Percentiles rank a stretch among this genome's conserved stretches.
These are phyloP conservation scores for Helostoma temminkii DNA, from an alignment of 2,797 vertebrate genomes.

Conservation along the genomic window DNA sequence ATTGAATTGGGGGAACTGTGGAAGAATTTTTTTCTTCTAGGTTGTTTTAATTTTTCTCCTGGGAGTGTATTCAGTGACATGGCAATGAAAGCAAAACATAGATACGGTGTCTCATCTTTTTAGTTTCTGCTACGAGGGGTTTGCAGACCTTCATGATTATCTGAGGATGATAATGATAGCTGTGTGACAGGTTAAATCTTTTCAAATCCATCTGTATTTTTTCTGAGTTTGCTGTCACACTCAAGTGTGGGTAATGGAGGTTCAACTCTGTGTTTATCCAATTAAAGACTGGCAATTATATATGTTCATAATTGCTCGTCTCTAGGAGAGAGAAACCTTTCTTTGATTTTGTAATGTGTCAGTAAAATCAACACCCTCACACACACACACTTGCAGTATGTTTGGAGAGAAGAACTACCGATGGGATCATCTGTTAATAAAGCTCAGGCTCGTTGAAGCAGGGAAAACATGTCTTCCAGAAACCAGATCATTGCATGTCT, in stretches of 20 bases:
- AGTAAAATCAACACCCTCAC: constrained; percentile 31
- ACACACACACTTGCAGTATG: constrained; percentile 24
- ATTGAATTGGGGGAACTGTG: constrained; percentile 17
- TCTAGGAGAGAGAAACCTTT: constrained; percentile 34
- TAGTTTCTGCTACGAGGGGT: background rate
- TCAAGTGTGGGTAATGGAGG: constrained; percentile 15
- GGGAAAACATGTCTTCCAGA: constrained; percentile 53
- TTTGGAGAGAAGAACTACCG: constrained; percentile 38
- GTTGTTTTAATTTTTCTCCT: constrained; percentile 2
- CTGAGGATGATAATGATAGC: constrained; percentile 11
- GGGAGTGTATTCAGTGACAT: background rate
- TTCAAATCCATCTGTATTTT: constrained; percentile 17
- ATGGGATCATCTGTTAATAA: constrained; percentile 70
- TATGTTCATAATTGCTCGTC: constrained; percentile 49
- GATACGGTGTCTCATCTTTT: background rate
- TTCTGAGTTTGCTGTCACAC: constrained; percentile 8
- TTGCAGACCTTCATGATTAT: constrained; percentile 1
- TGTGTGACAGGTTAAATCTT: constrained; percentile 36
- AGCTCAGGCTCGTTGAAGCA: constrained; percentile 56
- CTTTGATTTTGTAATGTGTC: constrained; percentile 41
- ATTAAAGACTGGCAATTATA: constrained; percentile 46
- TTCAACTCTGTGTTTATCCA: constrained; percentile 44
- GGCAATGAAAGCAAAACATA: constrained; percentile 9
- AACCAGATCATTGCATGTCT: constrained; percentile 53
- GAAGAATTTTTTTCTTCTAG: constrained; percentile 10